These are phyloP conservation scores for Archips crataeganus DNA, from an alignment of 2,888 invertebrate genomes.

Conservation along the genomic window DNA sequence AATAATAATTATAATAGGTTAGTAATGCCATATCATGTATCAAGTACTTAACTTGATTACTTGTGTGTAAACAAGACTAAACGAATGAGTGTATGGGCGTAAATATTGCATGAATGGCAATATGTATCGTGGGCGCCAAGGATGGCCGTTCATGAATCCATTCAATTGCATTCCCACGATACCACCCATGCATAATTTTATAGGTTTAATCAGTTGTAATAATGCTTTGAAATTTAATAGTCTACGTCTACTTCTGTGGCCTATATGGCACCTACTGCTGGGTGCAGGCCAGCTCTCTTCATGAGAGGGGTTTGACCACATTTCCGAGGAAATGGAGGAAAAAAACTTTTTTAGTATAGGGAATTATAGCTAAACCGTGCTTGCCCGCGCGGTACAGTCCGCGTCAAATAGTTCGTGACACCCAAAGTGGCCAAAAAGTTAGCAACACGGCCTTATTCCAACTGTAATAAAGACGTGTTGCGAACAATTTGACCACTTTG, in stretches of 20 bases:
- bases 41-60: neutral
- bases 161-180: conserved; percentile 27
- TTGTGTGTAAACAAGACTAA: conserved; percentile 14
- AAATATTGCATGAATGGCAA: conserved; percentile 16
- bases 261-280: too few species aligned
- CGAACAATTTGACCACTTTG: too few species aligned
- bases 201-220: neutral
- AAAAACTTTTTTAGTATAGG: too few species aligned
- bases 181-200: neutral
- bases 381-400: too few species aligned
- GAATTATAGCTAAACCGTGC: too few species aligned
- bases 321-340: too few species aligned
- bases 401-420: too few species aligned
- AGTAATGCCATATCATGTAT: neutral
- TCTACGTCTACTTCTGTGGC: neutral
- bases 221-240: neutral
- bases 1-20: neutral
- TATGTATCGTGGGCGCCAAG: conserved; percentile 32
- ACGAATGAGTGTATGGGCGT: conserved; percentile 19
- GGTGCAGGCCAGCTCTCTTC: too few species aligned
- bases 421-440: too few species aligned
- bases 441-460: too few species aligned
- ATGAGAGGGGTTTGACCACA: too few species aligned
- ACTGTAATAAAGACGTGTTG: too few species aligned
- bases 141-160: conserved; percentile 13